Base-by-base conservation (phyloP, 2,888 invertebrate genomes). In the Luffia ferchaultella region DNA sequence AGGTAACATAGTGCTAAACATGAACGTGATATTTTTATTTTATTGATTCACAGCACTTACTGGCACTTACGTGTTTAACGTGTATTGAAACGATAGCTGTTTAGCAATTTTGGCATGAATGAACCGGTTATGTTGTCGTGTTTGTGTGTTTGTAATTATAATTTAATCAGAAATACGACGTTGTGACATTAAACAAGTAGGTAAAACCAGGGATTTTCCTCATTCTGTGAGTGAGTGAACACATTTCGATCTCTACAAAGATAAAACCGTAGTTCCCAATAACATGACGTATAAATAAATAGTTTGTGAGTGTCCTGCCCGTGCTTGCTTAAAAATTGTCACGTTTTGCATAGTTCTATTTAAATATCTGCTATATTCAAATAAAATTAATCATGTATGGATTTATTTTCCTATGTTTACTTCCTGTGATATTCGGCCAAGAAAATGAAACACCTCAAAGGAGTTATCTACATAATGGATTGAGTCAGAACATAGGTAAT, bases 401-500 rank as follows among this genome's bases (percentile, higher is more conserved):
- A 30, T 30, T 12, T 3, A 12, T 30, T 30, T 30, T 30, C 12
- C 12, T 30, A 12, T 30, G 30, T 30, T 30, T 12, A 12, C 12
- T 30, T 3, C 5, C 30, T 12, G 5, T 30, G 30, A 30, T 30
- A 7, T 30, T 30, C 30, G 30, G 30, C 3, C 30, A 30, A 12
- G 5, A 30, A 12, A 30, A 3, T 12, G 30, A 12, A 30, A 30
- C 30, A 12, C 30, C 30, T 7, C 12, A 3, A 12, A 12, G 12
- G 30, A 30, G 30, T 30, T 30, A 30, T 30, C 30, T 30, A 30
- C 30, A 30, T 30, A 30, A 30, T 30, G 70, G 63, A 17, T 60
- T 82, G 1, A 62, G 77, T 3, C 76, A 79, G 47, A 67, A 62
- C 48, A 75, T 80, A 20, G 80, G 79, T 9, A 80, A 79, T 54